These are phyloP conservation scores for Aldrovandia affinis DNA, from an alignment of 2,797 vertebrate species.

Conservation along the genomic window DNA sequence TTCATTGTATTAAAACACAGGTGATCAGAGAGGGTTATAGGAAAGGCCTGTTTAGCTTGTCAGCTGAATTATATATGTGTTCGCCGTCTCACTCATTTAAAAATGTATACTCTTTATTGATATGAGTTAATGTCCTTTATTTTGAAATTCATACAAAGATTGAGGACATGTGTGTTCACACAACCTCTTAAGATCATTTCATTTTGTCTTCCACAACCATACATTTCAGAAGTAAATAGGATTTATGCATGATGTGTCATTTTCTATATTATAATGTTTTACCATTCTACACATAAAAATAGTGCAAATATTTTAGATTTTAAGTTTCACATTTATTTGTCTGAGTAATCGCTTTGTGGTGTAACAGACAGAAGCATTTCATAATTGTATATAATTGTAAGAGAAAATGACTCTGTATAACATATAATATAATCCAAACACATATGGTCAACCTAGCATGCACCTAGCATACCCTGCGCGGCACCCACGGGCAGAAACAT, in stretches of 20 bases:
- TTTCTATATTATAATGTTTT: background rate
- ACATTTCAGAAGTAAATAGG: background rate
- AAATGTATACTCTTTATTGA: too few species aligned
- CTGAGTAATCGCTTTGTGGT: background rate
- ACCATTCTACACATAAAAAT: background rate
- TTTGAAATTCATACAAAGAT: background rate
- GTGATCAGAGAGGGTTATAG: background rate
- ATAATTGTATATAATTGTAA: background rate
- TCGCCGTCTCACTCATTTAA: too few species aligned
- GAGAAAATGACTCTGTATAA: background rate
- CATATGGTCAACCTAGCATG: background rate
- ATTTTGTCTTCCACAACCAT: background rate
- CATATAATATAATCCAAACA: background rate
- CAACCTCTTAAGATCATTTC: background rate
- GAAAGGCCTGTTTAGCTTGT: background rate
- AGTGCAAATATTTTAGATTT: background rate
- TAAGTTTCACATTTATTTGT: background rate
- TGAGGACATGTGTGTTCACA: background rate
- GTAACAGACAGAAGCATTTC: background rate
- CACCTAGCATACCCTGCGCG: too few species aligned
- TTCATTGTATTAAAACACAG: background rate
- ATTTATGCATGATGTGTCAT: background rate
- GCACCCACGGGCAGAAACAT: too few species aligned
- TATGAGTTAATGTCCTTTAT: background rate
- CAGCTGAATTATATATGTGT: background rate